A percentile compares a stretch with the other conserved stretches of the same genome.
phyloP scores from a whole-genome alignment of 2,888 invertebrate species.

The Trichogramma evanescens region DNA sequence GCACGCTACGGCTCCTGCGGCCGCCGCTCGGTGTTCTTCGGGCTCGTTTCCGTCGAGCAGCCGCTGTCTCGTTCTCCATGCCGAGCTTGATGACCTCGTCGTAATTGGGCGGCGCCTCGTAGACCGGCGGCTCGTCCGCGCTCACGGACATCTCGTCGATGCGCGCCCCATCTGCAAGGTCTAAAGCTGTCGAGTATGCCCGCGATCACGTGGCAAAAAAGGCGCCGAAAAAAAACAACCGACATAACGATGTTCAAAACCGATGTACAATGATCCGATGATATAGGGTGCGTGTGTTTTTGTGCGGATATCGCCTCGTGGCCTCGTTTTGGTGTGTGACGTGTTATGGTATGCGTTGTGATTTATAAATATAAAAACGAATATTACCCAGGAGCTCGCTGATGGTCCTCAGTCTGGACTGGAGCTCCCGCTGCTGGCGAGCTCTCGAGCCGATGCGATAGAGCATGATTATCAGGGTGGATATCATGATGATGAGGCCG shows the following conservation, averaged over 20 bases:
- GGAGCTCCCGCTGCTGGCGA: constrained; percentile 58
- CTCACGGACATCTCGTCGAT: constrained; percentile 49
- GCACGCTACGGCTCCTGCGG: constrained; percentile 32
- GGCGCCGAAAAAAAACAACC: too few species aligned
- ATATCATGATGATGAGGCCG: constrained; percentile 57
- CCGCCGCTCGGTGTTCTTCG: constrained; percentile 22
- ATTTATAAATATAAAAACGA: not conserved
- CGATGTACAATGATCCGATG: too few species aligned
- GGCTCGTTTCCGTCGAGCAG: constrained; percentile 34
- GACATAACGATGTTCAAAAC: too few species aligned
- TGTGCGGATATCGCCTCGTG: too few species aligned
- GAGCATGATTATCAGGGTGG: constrained; percentile 57
- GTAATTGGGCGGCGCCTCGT: constrained; percentile 67
- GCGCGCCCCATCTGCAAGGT: constrained; percentile 48
- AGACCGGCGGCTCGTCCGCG: constrained; percentile 62
- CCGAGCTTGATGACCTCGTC: constrained; percentile 60
- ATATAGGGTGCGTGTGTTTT: too few species aligned
- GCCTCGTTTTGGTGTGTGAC: too few species aligned
- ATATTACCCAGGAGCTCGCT: constrained; percentile 58
- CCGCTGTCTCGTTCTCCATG: constrained; percentile 44
- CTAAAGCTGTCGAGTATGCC: constrained; percentile 33
- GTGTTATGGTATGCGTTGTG: too few species aligned
- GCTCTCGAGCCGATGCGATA: constrained; percentile 59
- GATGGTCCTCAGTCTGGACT: constrained; percentile 61
- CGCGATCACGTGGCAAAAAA: too few species aligned